Evolutionary conservation across 2,888 invertebrate species (phyloP).

Genomic region (Papilio demoleus): DNA sequence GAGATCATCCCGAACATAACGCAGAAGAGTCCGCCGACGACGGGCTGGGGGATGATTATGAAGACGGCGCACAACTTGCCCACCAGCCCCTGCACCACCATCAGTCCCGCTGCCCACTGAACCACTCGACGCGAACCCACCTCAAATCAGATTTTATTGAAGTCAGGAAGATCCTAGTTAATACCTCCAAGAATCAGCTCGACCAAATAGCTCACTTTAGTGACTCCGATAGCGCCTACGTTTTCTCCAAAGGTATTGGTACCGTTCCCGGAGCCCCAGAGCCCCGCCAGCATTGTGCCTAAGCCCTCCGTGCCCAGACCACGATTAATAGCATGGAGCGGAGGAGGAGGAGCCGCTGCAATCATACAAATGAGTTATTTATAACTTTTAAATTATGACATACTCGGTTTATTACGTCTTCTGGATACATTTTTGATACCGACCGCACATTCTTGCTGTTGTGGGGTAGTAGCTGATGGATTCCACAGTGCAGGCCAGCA

Average conservation of each 20-base stretch:
- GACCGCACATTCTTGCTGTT: slow-evolving; percentile 92
- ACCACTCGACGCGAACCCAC: slow-evolving; percentile 92
- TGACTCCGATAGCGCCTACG: slow-evolving; percentile 94
- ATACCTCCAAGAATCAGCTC: not conserved
- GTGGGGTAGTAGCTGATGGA: slow-evolving; percentile 96
- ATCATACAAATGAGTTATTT: too few relatives aligned
- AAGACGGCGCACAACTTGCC: slow-evolving; percentile 91
- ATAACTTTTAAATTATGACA: too few relatives aligned
- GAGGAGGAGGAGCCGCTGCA: slow-evolving; percentile 90
- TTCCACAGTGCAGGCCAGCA: slow-evolving; percentile 91
- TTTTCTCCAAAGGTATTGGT: slow-evolving; percentile 96
- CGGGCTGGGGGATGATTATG: slow-evolving; percentile 91
- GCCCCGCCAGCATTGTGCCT: slow-evolving; percentile 92
- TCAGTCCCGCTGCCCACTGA: slow-evolving; percentile 88
- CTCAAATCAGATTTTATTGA: slow-evolving; percentile 62
- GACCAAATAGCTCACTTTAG: slow-evolving; percentile 83
- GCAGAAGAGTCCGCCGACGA: slow-evolving; percentile 91
- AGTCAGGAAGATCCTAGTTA: not conserved
- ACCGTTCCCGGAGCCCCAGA: slow-evolving; percentile 94
- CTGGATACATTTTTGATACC: slow-evolving; percentile 45
- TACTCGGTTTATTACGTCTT: not conserved
- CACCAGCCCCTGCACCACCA: slow-evolving; percentile 89
- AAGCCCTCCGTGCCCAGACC: slow-evolving; percentile 93
- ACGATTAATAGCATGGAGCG: slow-evolving; percentile 93
- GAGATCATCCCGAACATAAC: slow-evolving; percentile 93